A percentile compares a stretch with the other conserved stretches of the same genome.
Conservation (phyloP, 37 sponge, comb jelly and placozoan genomes). For the Agelas oroides region DNA sequence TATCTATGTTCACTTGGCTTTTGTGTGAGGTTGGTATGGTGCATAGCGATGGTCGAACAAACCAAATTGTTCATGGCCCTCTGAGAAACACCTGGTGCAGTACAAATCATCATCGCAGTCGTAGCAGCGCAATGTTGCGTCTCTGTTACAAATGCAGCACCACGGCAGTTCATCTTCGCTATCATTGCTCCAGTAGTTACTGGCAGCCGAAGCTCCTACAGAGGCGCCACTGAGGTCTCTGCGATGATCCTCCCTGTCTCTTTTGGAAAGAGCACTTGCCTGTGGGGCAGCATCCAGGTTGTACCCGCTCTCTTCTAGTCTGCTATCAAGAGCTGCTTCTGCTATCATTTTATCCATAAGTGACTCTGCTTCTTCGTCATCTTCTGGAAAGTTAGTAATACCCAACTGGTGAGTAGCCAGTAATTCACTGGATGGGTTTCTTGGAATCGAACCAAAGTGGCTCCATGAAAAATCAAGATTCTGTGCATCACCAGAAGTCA, state of each 20-base stretch:
- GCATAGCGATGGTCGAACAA: conserved; percentile 78
- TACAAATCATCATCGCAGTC: conserved; percentile 95
- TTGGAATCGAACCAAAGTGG: conserved; percentile 36
- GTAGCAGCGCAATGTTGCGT: conserved; percentile 84
- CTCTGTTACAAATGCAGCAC: conserved; percentile 96
- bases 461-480: conserved; percentile 51
- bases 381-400: background rate
- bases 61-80: conserved; percentile 91
- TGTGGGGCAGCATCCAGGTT: conserved; percentile 4
- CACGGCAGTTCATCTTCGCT: conserved; percentile 87
- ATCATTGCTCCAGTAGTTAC: conserved; percentile 20
- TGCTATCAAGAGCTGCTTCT: conserved; percentile 74
- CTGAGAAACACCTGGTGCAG: conserved; percentile 88
- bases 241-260: background rate
- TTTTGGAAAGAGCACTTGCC: background rate
- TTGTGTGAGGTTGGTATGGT: conserved; percentile 26
- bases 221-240: background rate
- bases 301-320: conserved; percentile 59
- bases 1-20: too few species aligned
- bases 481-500: background rate
- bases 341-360: conserved; percentile 66
- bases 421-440: background rate
- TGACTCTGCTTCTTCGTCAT: conserved; percentile 59
- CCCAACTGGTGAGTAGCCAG: conserved; percentile 22
- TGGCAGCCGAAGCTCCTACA: background rate